phyloP scores from a whole-genome alignment of 1,140 invertebrate species.

The Drosophila mojavensis region DNA sequence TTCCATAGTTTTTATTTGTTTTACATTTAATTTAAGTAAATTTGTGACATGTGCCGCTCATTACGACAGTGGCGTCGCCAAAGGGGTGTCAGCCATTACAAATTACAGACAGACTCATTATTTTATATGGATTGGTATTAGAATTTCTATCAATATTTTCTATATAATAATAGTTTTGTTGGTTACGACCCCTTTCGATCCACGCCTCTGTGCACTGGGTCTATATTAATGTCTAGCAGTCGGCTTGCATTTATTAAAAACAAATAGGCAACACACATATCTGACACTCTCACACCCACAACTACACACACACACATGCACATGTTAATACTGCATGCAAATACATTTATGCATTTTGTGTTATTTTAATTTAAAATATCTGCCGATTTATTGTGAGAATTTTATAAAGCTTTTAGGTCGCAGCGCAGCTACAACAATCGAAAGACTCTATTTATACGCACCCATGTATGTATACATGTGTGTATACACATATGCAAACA shows the following conservation, averaged over 20 bases:
- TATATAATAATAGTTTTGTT: background rate
- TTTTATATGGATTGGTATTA: background rate
- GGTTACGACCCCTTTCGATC: background rate
- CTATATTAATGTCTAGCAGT: slow-evolving; percentile 29
- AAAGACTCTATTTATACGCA: slow-evolving; percentile 7
- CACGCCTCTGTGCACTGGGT: slow-evolving; percentile 16
- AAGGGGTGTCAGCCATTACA: background rate
- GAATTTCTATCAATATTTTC: background rate
- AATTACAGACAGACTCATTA: background rate
- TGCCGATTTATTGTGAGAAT: slow-evolving; percentile 44
- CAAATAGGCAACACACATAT: slow-evolving; percentile 37
- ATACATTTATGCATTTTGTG: slow-evolving; percentile 38
- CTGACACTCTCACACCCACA: slow-evolving; percentile 2
- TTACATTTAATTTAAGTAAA: slow-evolving; percentile 51
- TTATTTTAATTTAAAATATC: slow-evolving; percentile 53
- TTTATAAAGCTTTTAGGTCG: slow-evolving; percentile 30
- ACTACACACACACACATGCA: slow-evolving; percentile 16
- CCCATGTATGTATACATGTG: background rate
- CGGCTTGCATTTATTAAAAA: slow-evolving; percentile 39
- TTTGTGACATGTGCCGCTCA: slow-evolving; percentile 32
- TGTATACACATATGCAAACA: background rate
- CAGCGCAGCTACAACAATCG: slow-evolving; percentile 18
- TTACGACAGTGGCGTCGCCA: slow-evolving; percentile 19
- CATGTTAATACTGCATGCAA: slow-evolving; percentile 9
- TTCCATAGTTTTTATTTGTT: slow-evolving; percentile 6